Conservation (phyloP, 1,140 invertebrate species). For the Drosophila azteca region DNA sequence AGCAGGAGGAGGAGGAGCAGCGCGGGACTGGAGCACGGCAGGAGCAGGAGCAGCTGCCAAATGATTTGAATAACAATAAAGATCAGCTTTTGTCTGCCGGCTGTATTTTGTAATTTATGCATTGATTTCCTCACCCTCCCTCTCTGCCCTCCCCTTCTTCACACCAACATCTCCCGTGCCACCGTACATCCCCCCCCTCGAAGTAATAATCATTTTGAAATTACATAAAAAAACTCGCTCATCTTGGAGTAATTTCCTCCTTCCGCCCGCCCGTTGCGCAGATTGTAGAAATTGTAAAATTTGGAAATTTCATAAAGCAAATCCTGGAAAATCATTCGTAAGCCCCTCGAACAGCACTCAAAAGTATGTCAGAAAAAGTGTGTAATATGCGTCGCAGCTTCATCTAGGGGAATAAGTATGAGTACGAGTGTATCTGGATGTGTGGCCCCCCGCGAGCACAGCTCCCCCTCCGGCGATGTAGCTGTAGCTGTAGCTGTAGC, state of each 20-base stretch:
- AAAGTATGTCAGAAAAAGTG: conserved; percentile 69
- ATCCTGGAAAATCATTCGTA: conserved; percentile 69
- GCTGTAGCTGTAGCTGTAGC: conserved; percentile 10
- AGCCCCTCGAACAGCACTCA: conserved; percentile 65
- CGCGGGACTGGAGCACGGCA: conserved; percentile 6
- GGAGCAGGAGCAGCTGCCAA: conserved; percentile 49
- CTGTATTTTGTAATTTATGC: conserved; percentile 74
- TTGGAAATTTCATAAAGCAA: conserved; percentile 56
- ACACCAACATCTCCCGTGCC: background rate
- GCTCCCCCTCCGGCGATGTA: conserved; percentile 5
- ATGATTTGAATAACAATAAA: conserved; percentile 81
- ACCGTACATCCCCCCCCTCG: background rate
- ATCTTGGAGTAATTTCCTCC: conserved; percentile 59
- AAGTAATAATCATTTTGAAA: conserved; percentile 77
- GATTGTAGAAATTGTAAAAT: conserved; percentile 72
- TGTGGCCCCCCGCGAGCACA: conserved; percentile 50
- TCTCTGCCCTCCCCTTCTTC: background rate
- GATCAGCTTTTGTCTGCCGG: conserved; percentile 64
- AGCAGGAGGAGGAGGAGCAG: background rate
- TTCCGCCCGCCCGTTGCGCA: conserved; percentile 55
- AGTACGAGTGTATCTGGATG: conserved; percentile 9
- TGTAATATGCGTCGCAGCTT: conserved; percentile 69
- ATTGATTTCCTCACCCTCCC: conserved; percentile 53
- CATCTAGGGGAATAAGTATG: conserved; percentile 14
- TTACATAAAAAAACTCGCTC: conserved; percentile 57